phyloP scores from a whole-genome alignment of 2,113 vertebrate genomes.

The Menidia beryllina region DNA sequence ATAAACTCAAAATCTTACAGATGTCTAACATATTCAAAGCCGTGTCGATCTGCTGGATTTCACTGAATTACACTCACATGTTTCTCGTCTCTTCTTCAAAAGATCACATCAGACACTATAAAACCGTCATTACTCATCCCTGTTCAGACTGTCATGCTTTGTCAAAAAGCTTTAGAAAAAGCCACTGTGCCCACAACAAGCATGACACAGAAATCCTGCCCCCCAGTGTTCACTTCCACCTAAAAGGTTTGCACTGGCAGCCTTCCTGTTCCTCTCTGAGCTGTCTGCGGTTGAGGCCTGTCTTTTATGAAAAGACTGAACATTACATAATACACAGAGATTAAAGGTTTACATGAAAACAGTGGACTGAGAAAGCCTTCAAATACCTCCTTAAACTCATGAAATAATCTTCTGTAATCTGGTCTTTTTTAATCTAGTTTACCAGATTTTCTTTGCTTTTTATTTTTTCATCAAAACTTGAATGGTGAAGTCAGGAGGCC shows the following conservation, averaged over 20 bases:
- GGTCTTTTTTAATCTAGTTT: background rate
- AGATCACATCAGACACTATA: conserved; percentile 12
- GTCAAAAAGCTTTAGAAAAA: conserved; percentile 39
- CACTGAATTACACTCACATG: background rate
- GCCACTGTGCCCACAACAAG: conserved; percentile 36
- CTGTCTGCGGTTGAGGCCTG: conserved; percentile 26
- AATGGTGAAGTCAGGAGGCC: too few species aligned
- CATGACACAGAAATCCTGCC: conserved; percentile 63
- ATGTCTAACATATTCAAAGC: background rate
- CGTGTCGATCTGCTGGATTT: background rate
- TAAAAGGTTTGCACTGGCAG: conserved; percentile 17
- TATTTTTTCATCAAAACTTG: too few species aligned
- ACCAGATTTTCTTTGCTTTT: too few species aligned
- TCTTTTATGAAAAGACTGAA: conserved; percentile 22
- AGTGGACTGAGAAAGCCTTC: background rate
- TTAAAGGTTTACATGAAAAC: conserved; percentile 28
- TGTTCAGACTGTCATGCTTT: conserved; percentile 27
- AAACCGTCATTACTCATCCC: conserved; percentile 13
- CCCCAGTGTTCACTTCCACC: conserved; percentile 59
- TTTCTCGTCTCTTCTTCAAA: background rate
- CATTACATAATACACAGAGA: conserved; percentile 9
- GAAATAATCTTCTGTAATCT: background rate
- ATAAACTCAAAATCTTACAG: background rate
- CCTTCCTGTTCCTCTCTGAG: conserved; percentile 18
- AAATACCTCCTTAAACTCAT: background rate